Base-by-base conservation (phyloP, 2,888 invertebrate genomes). In the Drosophila maculinotata region DNA sequence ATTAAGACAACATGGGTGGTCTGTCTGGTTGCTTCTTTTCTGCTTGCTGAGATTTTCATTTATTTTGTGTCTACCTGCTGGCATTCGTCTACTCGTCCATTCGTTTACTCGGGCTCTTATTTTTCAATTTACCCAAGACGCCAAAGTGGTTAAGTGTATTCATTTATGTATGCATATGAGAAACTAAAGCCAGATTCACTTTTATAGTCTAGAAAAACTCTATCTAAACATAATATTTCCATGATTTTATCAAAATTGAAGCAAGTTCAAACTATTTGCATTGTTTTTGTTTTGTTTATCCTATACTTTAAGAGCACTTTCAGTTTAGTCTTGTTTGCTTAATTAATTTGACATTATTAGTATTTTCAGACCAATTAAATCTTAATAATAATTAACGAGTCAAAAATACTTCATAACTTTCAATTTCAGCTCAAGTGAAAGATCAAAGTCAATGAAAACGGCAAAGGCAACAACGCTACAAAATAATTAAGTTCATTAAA, bases 401-500 rank as follows among this genome's bases (percentile, higher is more conserved):
- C 17, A 20, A 38, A 20, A 38, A 17, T 5, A 17, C 17, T 36
- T 36, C 10, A 36, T 6, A 63, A 59, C 28, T 63, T 42, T 47
- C 15, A 28, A 26, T 31, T 44, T 36, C n/a, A n/a, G 38, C 44
- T 10, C 30, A 10, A 14, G n/a, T 12, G 31, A 36, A 28, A 57
- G 74, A 69, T 59, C 33, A 60, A 49, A 41, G 51, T 26, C 30
- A n/a, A 12, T 17, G 26, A 39, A 42, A 41, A 20, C 7, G 36
- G n/a, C 7, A 38, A 57, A 15, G 17, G 47, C 36, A 47, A 33
- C 56, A 35, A 23, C 17, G 57, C 20, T 38, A 25, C 25, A 66
- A 67, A 53, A 69, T 83, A 79, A 83, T 77, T 76, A 73, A 77
- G 72, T 83, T 77, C 64, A 86, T 87, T 83, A 83, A 83, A 71